Evolutionary conservation across 2,113 vertebrate species (phyloP).

Genomic region (Fulmarus glacialis): DNA sequence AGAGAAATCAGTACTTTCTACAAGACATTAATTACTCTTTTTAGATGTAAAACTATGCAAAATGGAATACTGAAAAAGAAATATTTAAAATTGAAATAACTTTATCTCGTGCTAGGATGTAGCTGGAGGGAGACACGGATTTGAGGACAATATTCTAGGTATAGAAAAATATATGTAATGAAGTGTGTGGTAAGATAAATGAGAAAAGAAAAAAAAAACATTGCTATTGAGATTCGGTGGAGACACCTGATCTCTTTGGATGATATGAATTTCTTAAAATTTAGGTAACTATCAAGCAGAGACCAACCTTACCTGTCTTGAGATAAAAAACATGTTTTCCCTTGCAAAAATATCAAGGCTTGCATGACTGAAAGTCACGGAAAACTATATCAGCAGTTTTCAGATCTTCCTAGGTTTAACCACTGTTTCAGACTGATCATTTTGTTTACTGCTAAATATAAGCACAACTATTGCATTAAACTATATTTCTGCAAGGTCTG

Average conservation of each 20-base stretch:
- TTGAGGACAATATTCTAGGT: neutral
- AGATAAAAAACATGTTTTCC: neutral
- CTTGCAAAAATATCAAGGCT: neutral
- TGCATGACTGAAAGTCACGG: neutral
- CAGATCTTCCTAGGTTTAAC: neutral
- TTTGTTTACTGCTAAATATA: neutral
- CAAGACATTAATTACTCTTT: neutral
- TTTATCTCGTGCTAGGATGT: neutral
- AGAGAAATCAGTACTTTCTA: neutral
- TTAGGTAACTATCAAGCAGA: neutral
- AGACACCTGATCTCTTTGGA: neutral
- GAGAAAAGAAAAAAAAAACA: neutral
- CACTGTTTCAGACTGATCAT: neutral
- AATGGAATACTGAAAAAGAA: neutral
- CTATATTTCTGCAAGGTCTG: neutral
- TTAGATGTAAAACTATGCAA: neutral
- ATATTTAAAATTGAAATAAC: neutral
- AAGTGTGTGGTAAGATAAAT: neutral
- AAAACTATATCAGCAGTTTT: neutral
- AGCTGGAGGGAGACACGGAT: neutral
- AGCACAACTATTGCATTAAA: neutral
- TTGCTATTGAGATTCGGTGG: neutral
- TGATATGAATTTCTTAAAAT: neutral
- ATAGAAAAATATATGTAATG: neutral
- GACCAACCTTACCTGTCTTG: neutral